Conservation (phyloP, 2,888 invertebrate genomes). For the Hypena proboscidalis region DNA sequence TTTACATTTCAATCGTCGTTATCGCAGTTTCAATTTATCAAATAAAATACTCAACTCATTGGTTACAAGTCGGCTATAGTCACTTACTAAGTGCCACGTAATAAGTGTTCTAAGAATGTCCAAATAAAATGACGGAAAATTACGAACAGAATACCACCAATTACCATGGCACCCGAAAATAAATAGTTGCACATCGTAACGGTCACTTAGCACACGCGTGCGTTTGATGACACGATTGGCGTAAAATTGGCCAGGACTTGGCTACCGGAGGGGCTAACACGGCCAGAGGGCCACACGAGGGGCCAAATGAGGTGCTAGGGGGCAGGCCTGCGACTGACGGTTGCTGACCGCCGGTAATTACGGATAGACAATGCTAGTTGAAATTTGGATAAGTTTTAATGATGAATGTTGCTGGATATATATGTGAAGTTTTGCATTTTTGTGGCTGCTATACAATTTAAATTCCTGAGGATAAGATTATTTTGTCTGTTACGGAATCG, state of each 20-base stretch:
- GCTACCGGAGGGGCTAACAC: constrained; percentile 23
- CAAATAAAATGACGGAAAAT: constrained; percentile 4
- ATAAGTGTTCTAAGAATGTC: no score
- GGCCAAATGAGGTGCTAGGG: constrained; percentile 26
- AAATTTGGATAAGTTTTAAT: constrained; percentile 43
- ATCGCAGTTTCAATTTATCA: no score
- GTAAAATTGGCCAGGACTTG: constrained; percentile 71
- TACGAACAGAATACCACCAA: constrained; percentile 13
- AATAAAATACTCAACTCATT: no score
- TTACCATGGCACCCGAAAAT: constrained; percentile 31
- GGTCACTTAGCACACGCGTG: constrained; percentile 55
- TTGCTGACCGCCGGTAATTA: constrained; percentile 53
- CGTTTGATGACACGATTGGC: constrained; percentile 75
- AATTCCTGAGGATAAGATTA: no score
- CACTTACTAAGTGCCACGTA: no score
- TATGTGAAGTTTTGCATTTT: no score
- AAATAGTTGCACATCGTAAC: constrained; percentile 45
- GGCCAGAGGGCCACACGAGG: constrained; percentile 15
- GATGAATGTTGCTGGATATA: constrained; percentile 1
- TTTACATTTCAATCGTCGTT: no score
- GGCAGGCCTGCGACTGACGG: constrained; percentile 57
- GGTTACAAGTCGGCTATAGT: no score
- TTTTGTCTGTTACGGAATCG: no score
- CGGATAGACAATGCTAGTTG: constrained; percentile 44
- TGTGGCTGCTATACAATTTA: no score